phyloP scores from a whole-genome alignment of 2,797 vertebrate genomes.

The Mormyrus proboscirostris region DNA sequence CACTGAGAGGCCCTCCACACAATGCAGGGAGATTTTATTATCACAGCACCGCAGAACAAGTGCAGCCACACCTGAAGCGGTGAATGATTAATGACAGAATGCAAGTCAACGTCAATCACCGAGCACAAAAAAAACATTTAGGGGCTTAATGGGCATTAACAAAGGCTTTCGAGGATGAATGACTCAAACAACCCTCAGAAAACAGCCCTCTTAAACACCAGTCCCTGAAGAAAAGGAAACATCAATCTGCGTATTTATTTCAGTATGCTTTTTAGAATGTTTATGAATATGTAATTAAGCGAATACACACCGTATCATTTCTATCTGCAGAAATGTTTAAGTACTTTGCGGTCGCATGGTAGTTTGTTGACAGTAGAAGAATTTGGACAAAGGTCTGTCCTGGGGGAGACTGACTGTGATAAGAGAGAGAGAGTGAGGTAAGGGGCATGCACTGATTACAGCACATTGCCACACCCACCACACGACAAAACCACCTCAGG shows the following conservation, averaged over 20 bases:
- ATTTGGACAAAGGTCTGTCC: not conserved
- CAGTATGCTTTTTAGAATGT: not conserved
- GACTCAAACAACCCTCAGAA: not conserved
- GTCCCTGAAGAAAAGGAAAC: not conserved
- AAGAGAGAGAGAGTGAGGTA: no score
- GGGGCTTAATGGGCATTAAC: not conserved
- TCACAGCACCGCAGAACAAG: not conserved
- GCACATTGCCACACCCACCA: no score
- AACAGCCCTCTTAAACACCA: not conserved
- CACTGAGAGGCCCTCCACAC: not conserved
- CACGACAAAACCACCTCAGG: no score
- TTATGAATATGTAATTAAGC: not conserved
- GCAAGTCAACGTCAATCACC: not conserved
- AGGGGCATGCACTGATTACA: no score
- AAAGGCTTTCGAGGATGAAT: not conserved
- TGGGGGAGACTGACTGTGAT: not conserved
- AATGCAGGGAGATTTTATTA: slow-evolving; percentile 6
- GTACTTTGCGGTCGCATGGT: not conserved
- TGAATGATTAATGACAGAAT: slow-evolving; percentile 18
- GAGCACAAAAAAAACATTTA: not conserved
- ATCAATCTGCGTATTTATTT: not conserved
- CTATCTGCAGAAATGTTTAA: not conserved
- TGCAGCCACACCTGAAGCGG: not conserved
- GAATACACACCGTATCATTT: not conserved
- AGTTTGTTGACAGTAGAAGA: not conserved